phyloP scores from a whole-genome alignment of 2,797 vertebrate species.

The Steatocranus sp. region DNA sequence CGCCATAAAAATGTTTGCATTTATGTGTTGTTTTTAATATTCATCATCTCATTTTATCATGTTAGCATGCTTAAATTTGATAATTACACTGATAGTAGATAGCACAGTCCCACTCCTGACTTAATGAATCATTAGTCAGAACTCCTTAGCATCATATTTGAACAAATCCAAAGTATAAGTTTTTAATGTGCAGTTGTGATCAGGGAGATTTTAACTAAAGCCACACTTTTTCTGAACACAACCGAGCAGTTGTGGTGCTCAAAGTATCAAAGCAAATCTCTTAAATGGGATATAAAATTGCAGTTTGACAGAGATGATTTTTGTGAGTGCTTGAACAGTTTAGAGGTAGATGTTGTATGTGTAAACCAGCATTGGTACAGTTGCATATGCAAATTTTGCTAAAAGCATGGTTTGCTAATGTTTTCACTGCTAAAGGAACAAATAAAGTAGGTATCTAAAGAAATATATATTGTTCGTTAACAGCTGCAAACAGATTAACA shows the following conservation, averaged over 20 bases:
- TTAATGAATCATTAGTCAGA: neutral
- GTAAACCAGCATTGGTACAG: neutral
- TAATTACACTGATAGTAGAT: neutral
- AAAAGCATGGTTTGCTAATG: neutral
- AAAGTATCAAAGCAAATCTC: neutral
- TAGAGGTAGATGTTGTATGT: neutral
- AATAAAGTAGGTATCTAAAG: neutral
- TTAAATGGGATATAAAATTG: neutral
- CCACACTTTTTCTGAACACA: neutral
- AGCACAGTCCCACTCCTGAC: neutral
- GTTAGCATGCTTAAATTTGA: neutral
- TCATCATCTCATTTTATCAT: neutral
- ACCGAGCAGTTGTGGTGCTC: fast-evolving
- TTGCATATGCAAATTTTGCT: neutral
- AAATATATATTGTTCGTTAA: neutral
- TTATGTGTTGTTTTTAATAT: neutral
- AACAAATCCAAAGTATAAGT: neutral
- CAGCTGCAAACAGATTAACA: neutral
- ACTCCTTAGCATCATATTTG: neutral
- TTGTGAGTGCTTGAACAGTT: neutral
- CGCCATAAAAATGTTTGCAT: neutral
- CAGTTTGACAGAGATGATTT: neutral
- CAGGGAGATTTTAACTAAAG: neutral
- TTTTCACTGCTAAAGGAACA: neutral
- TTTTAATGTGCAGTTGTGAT: neutral